phyloP scores from a whole-genome alignment of 2,888 invertebrate species.

The Eristalinus aeneus region DNA sequence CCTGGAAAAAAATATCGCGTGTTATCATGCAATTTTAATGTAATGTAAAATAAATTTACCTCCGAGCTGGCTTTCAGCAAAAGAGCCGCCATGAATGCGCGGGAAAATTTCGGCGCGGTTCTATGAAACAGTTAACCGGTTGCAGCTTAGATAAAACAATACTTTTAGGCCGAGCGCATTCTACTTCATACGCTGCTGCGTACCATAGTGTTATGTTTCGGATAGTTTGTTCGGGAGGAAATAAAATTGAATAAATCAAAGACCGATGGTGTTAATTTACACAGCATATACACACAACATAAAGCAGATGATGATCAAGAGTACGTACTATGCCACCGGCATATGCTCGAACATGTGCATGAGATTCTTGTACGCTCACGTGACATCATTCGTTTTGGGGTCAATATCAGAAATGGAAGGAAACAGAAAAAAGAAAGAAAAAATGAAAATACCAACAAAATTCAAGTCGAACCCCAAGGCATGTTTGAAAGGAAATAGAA shows the following conservation, averaged over 20 bases:
- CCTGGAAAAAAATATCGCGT: slow-evolving; percentile 75
- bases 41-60: slow-evolving; percentile 69
- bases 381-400: slow-evolving; percentile 46
- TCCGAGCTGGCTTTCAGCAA: slow-evolving; percentile 9
- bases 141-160: neutral
- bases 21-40: slow-evolving; percentile 80
- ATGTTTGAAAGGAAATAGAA: slow-evolving; percentile 50
- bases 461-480: slow-evolving; percentile 24
- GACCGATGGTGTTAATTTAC: slow-evolving; percentile 49
- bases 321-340: slow-evolving; percentile 30
- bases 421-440: neutral
- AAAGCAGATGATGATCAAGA: neutral
- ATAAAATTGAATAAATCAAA: slow-evolving; percentile 57
- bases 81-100: slow-evolving; percentile 20
- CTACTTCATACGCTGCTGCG: neutral
- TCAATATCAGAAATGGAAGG: slow-evolving; percentile 13
- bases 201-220: neutral
- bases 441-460: neutral
- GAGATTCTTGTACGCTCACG: slow-evolving; percentile 24
- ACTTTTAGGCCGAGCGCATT: neutral
- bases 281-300: neutral
- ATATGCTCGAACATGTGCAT: slow-evolving; percentile 47
- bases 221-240: neutral
- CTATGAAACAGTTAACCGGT: slow-evolving; percentile 20
- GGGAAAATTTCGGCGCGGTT: slow-evolving; percentile 20